Evolutionary conservation across 2,888 invertebrate species (phyloP).

Genomic region (Rhingia rostrata): DNA sequence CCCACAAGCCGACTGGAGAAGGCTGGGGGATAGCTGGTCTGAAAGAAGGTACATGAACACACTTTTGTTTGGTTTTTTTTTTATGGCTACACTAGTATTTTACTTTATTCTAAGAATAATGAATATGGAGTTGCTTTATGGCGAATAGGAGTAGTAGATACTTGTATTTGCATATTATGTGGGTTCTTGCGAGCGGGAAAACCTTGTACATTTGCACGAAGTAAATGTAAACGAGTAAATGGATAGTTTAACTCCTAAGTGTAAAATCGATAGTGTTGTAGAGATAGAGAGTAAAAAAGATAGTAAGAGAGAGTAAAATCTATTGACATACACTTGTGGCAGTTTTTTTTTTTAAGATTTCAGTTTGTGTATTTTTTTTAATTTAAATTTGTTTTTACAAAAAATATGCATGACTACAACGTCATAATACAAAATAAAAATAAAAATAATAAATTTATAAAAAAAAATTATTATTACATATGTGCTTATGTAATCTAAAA

Average conservation of each 20-base stretch:
- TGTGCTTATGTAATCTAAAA: constrained; percentile 7
- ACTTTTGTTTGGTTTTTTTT: constrained; percentile 1
- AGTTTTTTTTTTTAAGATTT: constrained; percentile 52
- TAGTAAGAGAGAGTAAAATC: background rate
- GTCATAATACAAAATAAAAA: constrained; percentile 54
- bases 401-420: constrained; percentile 67
- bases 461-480: background rate
- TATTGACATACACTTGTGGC: constrained; percentile 51
- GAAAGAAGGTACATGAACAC: constrained; percentile 6
- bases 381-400: constrained; percentile 28
- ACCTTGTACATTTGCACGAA: constrained; percentile 1
- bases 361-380: background rate
- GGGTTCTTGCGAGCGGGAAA: constrained; percentile 17
- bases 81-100: constrained; percentile 28
- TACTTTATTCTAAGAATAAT: constrained; percentile 52
- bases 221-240: background rate
- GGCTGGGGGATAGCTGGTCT: background rate
- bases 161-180: constrained; percentile 42
- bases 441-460: constrained; percentile 22
- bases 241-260: constrained; percentile 4
- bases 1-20: constrained; percentile 6
- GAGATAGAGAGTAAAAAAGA: background rate
- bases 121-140: constrained; percentile 34
- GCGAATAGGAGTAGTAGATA: background rate
- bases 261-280: too few relatives aligned